Evolutionary conservation across 2,888 invertebrate species (phyloP).

Genomic region (Cordilura impudica): DNA sequence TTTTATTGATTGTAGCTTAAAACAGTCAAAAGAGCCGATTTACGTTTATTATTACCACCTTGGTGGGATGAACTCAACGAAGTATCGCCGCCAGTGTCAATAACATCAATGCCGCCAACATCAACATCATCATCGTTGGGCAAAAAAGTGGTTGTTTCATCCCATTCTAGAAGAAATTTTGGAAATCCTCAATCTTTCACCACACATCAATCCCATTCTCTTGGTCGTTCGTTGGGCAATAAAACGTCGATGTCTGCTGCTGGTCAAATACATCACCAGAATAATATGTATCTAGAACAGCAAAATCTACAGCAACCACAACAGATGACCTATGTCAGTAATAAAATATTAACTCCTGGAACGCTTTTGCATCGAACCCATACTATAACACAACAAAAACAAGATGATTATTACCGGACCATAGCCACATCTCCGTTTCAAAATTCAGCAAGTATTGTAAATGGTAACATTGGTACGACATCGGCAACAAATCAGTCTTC

Average conservation of each 20-base stretch:
- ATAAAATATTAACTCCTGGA: conserved; percentile 49
- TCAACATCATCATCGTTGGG: conserved; percentile 35
- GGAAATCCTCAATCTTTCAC: neutral
- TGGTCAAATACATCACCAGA: conserved; percentile 46
- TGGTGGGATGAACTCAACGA: conserved; percentile 97
- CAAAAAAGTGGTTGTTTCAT: conserved; percentile 31
- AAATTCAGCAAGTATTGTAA: conserved; percentile 58
- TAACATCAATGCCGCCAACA: conserved; percentile 42
- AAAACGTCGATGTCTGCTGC: conserved; percentile 16
- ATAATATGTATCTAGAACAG: conserved; percentile 38
- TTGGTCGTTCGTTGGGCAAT: conserved; percentile 21
- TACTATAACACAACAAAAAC: conserved; percentile 66
- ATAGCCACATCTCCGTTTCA: conserved; percentile 82
- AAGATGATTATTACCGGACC: conserved; percentile 80
- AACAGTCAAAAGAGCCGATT: conserved; percentile 91
- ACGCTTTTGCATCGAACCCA: conserved; percentile 43
- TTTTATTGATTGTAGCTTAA: conserved; percentile 67
- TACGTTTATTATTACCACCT: conserved; percentile 93
- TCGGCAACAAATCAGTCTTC: neutral
- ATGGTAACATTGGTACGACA: conserved; percentile 55
- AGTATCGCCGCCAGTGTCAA: conserved; percentile 70
- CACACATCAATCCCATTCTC: neutral
- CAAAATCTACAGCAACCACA: conserved; percentile 30
- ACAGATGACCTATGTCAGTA: conserved; percentile 42
- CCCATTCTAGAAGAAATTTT: conserved; percentile 41